Evolutionary conservation across 2,113 vertebrate genomes (phyloP).

Genomic region (Pardalotus punctatus): DNA sequence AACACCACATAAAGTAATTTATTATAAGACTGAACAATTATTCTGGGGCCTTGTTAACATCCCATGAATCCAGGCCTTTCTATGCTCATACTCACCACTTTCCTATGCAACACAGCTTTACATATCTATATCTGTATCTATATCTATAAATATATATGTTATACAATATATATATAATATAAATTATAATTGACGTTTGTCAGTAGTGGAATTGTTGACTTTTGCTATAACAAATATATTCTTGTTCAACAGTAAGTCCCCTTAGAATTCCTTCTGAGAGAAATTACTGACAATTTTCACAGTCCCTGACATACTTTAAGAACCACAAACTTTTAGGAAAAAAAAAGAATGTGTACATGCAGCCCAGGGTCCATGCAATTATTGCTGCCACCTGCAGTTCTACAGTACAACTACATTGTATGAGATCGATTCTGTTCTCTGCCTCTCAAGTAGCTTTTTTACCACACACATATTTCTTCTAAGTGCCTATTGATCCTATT

Average conservation of each 20-base stretch:
- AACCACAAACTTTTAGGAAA: not conserved
- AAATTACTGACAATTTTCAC: not conserved
- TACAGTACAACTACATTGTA: not conserved
- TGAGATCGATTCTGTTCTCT: not conserved
- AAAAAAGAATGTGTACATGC: fast-evolving
- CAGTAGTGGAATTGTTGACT: not conserved
- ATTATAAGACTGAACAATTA: not conserved
- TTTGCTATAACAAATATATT: not conserved
- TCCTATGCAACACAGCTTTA: not conserved
- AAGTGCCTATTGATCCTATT: not conserved
- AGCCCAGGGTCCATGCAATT: not conserved
- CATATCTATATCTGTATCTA: not conserved
- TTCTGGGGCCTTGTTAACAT: not conserved
- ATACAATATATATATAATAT: not conserved
- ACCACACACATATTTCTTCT: not conserved
- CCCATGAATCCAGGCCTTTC: not conserved
- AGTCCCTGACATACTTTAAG: not conserved
- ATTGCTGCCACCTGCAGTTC: slow-evolving; percentile 47
- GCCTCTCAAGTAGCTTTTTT: not conserved
- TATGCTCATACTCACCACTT: not conserved
- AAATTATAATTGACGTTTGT: not conserved
- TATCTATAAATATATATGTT: not conserved
- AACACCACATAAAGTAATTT: not conserved
- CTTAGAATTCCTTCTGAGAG: not conserved
- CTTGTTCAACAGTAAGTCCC: not conserved